Evolutionary conservation across 2,113 vertebrate genomes (phyloP).

Genomic region (Amia ocellicauda): DNA sequence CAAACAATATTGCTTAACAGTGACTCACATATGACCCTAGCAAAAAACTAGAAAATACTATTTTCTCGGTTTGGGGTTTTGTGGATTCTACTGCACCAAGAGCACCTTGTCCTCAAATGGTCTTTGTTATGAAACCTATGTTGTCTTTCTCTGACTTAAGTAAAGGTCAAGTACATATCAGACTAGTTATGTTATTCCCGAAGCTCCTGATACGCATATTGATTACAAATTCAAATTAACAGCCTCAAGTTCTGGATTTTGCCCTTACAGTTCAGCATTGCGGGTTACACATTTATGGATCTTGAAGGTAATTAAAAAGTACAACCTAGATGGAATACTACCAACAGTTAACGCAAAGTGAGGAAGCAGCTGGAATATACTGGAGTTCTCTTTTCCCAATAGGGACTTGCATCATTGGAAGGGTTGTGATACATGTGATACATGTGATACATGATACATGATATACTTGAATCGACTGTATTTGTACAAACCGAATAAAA

Average conservation of each 20-base stretch:
- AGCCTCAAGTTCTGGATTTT: neutral
- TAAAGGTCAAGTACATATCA: neutral
- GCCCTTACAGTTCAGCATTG: neutral
- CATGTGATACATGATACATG: too few species aligned
- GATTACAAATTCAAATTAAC: neutral
- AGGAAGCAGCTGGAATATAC: too few species aligned
- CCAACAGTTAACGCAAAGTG: too few species aligned
- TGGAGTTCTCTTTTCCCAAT: too few species aligned
- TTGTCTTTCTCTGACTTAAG: neutral
- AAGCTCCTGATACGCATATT: neutral
- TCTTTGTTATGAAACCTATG: neutral
- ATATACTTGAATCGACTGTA: too few species aligned
- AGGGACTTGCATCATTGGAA: too few species aligned
- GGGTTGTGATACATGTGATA: too few species aligned
- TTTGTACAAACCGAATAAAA: too few species aligned
- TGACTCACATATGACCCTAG: neutral
- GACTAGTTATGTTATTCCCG: neutral
- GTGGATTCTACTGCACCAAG: too few species aligned
- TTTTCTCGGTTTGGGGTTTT: neutral
- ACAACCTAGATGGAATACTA: neutral
- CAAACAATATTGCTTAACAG: neutral
- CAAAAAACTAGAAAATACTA: neutral
- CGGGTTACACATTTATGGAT: slow-evolving; percentile 3
- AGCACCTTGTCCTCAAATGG: neutral
- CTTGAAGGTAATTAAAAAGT: neutral